Evolutionary conservation across 2,888 invertebrate genomes (phyloP), one percentile per base, ranked within the genome.

Genomic region (Protonemura montana): DNA sequence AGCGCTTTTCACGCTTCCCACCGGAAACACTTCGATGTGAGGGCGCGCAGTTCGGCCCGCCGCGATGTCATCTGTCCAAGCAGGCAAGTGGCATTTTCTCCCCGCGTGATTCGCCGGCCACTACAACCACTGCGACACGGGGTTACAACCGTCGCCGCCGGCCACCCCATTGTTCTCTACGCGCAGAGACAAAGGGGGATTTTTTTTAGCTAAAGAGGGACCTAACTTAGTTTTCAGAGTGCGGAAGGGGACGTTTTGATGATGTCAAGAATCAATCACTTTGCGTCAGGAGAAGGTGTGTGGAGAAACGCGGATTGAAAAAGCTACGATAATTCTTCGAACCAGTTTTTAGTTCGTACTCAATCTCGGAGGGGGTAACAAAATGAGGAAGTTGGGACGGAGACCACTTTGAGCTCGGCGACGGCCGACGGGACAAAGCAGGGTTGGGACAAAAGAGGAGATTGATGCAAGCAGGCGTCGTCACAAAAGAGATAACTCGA

Each of bases 21-120:
- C 59, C 59, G 59, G 59, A 59, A 59, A 59, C 59, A 59, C 59
- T 59, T 59, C 59, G 16, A 21, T 13, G 16, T 21, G 59, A 13
- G 41, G 5, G 41, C 41, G 41, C 6, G 59, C 59, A 21, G 59
- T 10, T 21, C 16, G 59, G 59, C 13, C 59, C 16, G 59, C 59
- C 59, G 59, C 59, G 59, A 59, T 59, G 59, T 59, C 59, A 59
- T 59, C 59, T 59, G 59, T 59, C 59, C 59, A 59, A 59, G 59
- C 21, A 21, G 59, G 16, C 59, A 59, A 59, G 59, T 21, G 59
- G 59, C 59, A 59, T 59, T 59, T 59, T 21, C 21, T 21, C 21
- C 59, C n/a, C n/a, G n/a, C n/a, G n/a, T 59, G 59, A 2, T 21
- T 10, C 59, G 1, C 16, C 13, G 1, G 59, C 59, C 59, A 21